A percentile compares a stretch with the other conserved stretches of the same genome.
Evolutionary conservation across 2,888 invertebrate genomes (phyloP).

Genomic region (Troides oblongomaculatus): DNA sequence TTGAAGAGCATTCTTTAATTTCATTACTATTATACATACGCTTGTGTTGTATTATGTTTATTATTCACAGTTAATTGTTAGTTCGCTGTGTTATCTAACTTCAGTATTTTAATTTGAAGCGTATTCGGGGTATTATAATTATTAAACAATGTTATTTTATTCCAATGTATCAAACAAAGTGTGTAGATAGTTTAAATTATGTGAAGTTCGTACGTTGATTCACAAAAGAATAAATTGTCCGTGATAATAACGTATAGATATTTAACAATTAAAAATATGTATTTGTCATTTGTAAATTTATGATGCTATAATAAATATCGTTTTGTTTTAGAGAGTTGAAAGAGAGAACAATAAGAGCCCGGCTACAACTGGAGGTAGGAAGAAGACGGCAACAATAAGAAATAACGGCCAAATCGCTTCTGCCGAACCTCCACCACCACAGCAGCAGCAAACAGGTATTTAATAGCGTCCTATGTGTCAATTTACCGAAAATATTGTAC

Average conservation of each 20-base stretch:
- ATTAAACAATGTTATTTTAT: too few relatives aligned
- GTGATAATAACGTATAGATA: too few relatives aligned
- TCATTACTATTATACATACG: constrained; percentile 46
- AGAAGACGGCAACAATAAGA: constrained; percentile 61
- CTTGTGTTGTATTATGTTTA: constrained; percentile 43
- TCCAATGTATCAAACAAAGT: too few relatives aligned
- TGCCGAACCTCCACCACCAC: constrained; percentile 55
- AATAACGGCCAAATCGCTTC: constrained; percentile 69
- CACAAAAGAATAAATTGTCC: too few relatives aligned
- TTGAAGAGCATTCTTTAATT: constrained; percentile 57
- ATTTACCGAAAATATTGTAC: neutral
- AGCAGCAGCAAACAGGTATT: constrained; percentile 54
- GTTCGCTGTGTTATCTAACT: neutral
- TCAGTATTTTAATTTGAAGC: neutral
- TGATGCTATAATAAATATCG: neutral
- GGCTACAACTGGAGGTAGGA: constrained; percentile 68
- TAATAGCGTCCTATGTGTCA: neutral
- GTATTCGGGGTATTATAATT: too few relatives aligned
- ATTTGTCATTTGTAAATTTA: neutral
- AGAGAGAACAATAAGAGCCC: constrained; percentile 71
- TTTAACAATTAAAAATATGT: too few relatives aligned
- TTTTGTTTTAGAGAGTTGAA: constrained; percentile 66
- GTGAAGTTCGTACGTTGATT: too few relatives aligned
- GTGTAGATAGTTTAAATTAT: too few relatives aligned
- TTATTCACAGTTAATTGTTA: neutral